These are phyloP conservation scores for Clavelina lepadiformis DNA, from an alignment of 23 tunicate species.

Conservation along the genomic window DNA sequence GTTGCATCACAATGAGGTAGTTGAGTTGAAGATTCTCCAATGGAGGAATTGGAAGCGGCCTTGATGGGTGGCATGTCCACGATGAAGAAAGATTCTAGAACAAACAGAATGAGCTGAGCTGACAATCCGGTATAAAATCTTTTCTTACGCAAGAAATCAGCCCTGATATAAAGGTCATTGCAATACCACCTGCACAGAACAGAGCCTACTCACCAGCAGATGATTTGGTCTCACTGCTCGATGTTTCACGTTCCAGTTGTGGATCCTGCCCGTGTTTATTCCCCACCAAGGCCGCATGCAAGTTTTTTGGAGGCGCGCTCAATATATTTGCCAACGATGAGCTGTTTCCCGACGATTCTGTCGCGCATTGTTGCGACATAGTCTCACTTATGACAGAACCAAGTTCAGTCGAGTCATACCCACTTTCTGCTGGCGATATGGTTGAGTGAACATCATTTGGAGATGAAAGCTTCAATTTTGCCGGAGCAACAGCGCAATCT, in stretches of 20 bases:
- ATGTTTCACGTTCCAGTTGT: too few species aligned
- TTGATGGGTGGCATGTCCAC: conserved; percentile 25
- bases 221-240: too few species aligned
- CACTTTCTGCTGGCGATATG: conserved; percentile 87
- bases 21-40: too few species aligned
- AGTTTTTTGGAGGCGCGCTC: conserved; percentile 61
- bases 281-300: conserved; percentile 75
- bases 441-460: conserved; percentile 61
- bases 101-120: too few species aligned
- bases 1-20: too few species aligned
- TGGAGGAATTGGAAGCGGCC: conserved; percentile 34
- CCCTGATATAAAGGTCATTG: too few species aligned
- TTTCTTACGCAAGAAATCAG: too few species aligned
- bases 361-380: conserved; percentile 18
- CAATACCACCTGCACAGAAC: too few species aligned
- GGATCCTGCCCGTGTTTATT: conserved; percentile 15
- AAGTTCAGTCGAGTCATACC: conserved; percentile 80
- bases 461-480: conserved; percentile 5
- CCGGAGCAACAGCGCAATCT: not conserved
- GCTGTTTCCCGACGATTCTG: not conserved
- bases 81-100: too few species aligned
- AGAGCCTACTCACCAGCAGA: too few species aligned
- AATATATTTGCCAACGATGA: not conserved
- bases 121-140: too few species aligned
- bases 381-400: conserved; percentile 19